Evolutionary conservation across 1,140 invertebrate species (phyloP).

Genomic region (Drosophila nebulosa): DNA sequence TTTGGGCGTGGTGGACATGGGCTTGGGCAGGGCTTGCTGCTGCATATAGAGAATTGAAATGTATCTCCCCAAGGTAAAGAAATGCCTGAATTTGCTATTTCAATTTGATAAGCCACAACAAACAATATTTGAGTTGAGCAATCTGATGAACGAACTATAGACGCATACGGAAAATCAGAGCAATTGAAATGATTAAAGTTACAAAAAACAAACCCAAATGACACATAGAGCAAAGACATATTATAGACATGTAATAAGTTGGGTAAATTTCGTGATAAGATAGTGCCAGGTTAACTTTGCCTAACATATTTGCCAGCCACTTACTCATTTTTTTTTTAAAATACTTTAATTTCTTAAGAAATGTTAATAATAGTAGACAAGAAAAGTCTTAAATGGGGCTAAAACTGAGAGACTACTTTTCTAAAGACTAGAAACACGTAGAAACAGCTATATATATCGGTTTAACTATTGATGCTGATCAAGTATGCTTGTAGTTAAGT

Average conservation of each 20-base stretch:
- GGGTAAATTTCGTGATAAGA: background rate
- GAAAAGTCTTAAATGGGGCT: too few relatives aligned
- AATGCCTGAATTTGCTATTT: background rate
- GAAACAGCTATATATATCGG: too few relatives aligned
- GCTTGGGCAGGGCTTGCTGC: background rate
- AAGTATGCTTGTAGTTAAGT: too few relatives aligned
- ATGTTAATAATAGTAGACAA: too few relatives aligned
- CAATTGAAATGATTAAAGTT: background rate
- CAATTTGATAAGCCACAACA: background rate
- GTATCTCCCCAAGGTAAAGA: constrained; percentile 39
- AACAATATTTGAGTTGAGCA: background rate
- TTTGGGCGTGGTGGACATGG: background rate
- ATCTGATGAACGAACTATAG: too few relatives aligned
- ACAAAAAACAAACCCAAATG: too few relatives aligned
- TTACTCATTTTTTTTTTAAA: background rate
- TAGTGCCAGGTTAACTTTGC: background rate
- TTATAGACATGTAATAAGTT: background rate
- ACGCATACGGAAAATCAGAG: background rate
- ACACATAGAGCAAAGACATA: background rate
- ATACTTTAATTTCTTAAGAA: too few relatives aligned
- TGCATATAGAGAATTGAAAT: constrained; percentile 56
- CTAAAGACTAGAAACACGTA: too few relatives aligned
- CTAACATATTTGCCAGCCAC: too few relatives aligned
- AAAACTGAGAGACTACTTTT: too few relatives aligned
- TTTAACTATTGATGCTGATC: too few relatives aligned